Evolutionary conservation across 2,797 vertebrate species (phyloP), one percentile per base, ranked within the genome.

Genomic region (Salarias fasciatus): DNA sequence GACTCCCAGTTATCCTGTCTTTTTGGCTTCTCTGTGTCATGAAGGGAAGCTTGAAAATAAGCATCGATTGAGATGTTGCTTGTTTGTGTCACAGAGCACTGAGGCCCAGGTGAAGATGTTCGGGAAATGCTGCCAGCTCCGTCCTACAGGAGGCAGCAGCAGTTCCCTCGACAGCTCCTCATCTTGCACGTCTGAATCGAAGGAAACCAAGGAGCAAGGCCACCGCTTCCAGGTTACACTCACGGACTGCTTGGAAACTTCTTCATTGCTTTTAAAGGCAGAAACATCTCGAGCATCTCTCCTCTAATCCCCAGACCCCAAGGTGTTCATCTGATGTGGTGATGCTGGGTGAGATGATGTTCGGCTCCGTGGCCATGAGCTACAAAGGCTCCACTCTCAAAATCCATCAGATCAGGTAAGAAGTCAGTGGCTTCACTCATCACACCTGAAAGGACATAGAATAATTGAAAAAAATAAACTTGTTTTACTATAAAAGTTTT

Each of bases 261-360:
- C 7, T 24, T 38, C 9, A 12, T 28, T 33, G 4, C 13, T 36
- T 5, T 33, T 52, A 5, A n/a, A 18, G 5, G n/a, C 7, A 8
- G 8, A 49, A 24, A 6, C 7, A 40, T n/a, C 9, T n/a, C 53
- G 43, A 51, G 3, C 29, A 41, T 11, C 14, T 37, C 30, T 49
- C 62, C 33, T 52, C 29, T 8, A 6, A 35, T 35, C 33, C 33
- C 29, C 76, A 99, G 96, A 92, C 93, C 48, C 94, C 96, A 13
- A 94, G 92, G 51, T 96, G 95, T 75, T 95, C 96, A 3, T 98
- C 97, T 0, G 98, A 99, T 79, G 95, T 96, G 67, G 96, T 94
- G 58, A 99, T 99, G 98, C 93, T 99, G 63, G 98, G 97, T 52
- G 98, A 99, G 84, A 99, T 99, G 98, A 99, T 99, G 98, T 99